Evolutionary conservation across 2,113 vertebrate species (phyloP), one percentile per base, ranked within the genome.

Genomic region (Cranoglanis bouderius): DNA sequence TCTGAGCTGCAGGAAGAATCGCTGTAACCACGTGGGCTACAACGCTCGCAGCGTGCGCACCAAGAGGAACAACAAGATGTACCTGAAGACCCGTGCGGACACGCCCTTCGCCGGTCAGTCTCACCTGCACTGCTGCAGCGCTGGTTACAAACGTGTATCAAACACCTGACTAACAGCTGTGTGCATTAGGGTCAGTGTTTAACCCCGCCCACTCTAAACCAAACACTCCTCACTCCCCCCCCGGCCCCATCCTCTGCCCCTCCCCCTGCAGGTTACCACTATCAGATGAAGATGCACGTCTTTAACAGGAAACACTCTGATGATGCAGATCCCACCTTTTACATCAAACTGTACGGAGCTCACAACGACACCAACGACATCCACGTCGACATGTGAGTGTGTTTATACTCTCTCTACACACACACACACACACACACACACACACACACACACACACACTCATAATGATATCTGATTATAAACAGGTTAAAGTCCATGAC

Each of bases 241-340:
- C 24, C 24, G 29, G 26, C 13, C 61, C n/a, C 26, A 59, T 40
- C 57, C 6, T n/a, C 29, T 80, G 40, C 59, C 82, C 7, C 35
- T 59, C 21, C 2, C 2, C 29, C 61, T 72, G 18, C 93, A 99
- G 98, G 99, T 53, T 98, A 96, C 93, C 98, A 99, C 67, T 99
- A 99, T 89, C 98, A 99, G 94, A 96, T 99, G 97, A 99, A 99
- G 94, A 97, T 99, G 95, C 98, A 99, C 0, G 94, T 99, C 90
- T 99, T 99, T 92, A 96, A 97, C 95, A 96, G 96, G 49, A 95
- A 97, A 55, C 90, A 86, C 19, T n/a, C 90, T 0, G 94, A 95
- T 78, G 87, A 95, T 18, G 93, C 94, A 0, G 96, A 98, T 83
- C 97, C 98, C 38, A 94, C 93, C 2, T 97, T 99, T 86, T 93